Percentiles rank a stretch among this genome's conserved stretches.
These are phyloP conservation scores for Neosilurus hyrtlii DNA, from an alignment of 2,797 vertebrate species.

Conservation along the genomic window DNA sequence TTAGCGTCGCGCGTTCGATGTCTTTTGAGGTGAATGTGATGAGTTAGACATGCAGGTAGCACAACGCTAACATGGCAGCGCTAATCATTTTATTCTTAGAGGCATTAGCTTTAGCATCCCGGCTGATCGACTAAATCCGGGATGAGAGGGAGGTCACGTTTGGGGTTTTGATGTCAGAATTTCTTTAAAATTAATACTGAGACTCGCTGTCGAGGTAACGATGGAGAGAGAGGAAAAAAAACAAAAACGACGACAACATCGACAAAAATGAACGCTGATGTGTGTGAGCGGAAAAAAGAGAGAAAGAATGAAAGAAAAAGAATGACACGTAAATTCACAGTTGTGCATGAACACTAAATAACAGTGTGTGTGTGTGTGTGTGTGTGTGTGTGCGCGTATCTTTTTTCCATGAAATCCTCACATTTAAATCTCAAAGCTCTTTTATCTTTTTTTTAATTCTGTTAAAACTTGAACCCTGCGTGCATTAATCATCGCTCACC, in stretches of 20 bases:
- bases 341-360: slow-evolving; percentile 76
- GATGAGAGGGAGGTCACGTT: neutral
- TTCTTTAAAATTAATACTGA: slow-evolving; percentile 93
- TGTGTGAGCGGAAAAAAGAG: slow-evolving; percentile 45
- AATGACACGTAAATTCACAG: slow-evolving; percentile 89
- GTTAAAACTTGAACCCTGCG: slow-evolving; percentile 23
- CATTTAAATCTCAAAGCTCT: slow-evolving; percentile 41
- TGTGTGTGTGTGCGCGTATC: neutral
- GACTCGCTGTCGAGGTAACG: slow-evolving; percentile 90
- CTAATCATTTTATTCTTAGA: neutral
- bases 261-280: slow-evolving; percentile 59
- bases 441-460: slow-evolving; percentile 19
- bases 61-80: slow-evolving; percentile 1
- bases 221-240: slow-evolving; percentile 63
- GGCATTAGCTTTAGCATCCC: neutral
- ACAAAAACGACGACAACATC: slow-evolving; percentile 11
- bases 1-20: neutral
- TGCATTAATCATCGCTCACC: neutral
- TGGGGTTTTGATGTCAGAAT: neutral
- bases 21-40: slow-evolving; percentile 24
- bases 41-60: slow-evolving; percentile 17
- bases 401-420: slow-evolving; percentile 50
- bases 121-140: neutral
- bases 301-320: slow-evolving; percentile 71
- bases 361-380: slow-evolving; percentile 19